phyloP scores from a whole-genome alignment of 1,140 invertebrate genomes.

The Calycopis cecrops region DNA sequence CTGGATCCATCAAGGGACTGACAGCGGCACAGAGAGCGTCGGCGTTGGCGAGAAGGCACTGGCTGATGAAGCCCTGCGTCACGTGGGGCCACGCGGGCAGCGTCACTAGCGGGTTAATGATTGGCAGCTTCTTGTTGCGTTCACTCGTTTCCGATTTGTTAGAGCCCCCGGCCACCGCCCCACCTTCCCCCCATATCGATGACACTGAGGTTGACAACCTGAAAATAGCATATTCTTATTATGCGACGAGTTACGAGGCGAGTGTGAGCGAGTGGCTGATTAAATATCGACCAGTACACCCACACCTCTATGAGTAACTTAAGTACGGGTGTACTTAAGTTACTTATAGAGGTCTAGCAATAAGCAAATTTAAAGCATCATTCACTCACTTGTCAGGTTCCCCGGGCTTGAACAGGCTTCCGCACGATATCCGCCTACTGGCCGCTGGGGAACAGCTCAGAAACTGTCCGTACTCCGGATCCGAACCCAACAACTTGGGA shows the following conservation, averaged over 20 bases:
- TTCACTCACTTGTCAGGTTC: slow-evolving; percentile 76
- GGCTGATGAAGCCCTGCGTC: slow-evolving; percentile 65
- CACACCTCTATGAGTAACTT: no score
- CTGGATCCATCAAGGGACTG: slow-evolving; percentile 93
- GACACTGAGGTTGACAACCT: slow-evolving; percentile 72
- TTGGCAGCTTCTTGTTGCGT: slow-evolving; percentile 84
- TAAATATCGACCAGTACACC: no score
- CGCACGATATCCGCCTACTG: slow-evolving; percentile 85
- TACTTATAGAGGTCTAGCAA: no score
- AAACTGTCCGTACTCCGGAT: slow-evolving; percentile 77
- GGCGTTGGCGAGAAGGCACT: slow-evolving; percentile 94
- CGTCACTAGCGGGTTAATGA: slow-evolving; percentile 91
- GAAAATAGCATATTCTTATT: slow-evolving; percentile 10
- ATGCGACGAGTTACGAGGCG: no score
- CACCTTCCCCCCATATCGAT: slow-evolving; percentile 72
- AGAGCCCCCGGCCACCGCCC: slow-evolving; percentile 29
- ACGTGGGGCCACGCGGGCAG: slow-evolving; percentile 91
- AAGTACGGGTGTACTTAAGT: no score
- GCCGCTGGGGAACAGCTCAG: slow-evolving; percentile 83
- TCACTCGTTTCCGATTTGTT: slow-evolving; percentile 59
- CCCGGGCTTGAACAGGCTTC: slow-evolving; percentile 82
- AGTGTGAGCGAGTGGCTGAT: no score
- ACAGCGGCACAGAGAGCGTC: slow-evolving; percentile 96
- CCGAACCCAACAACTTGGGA: slow-evolving; percentile 77
- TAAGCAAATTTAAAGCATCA: neutral